Conservation (phyloP, 2,888 invertebrate genomes). For the Tetrapedia diversipes region DNA sequence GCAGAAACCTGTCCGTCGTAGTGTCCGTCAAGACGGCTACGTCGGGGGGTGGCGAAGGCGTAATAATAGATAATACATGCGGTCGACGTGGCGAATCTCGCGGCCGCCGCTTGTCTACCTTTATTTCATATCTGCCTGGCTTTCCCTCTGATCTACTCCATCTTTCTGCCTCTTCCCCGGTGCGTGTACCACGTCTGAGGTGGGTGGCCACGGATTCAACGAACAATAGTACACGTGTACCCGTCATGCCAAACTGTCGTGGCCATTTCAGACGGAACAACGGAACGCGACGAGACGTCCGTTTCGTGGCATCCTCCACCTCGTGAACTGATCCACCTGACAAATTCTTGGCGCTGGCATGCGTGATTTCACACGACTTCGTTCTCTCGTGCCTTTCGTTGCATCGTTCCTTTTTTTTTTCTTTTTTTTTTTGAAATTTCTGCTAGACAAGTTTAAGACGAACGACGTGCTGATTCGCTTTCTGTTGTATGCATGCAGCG, state of each 20-base stretch:
- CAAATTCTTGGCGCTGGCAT: constrained; percentile 13
- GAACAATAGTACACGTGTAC: constrained; percentile 78
- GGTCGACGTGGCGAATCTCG: constrained; percentile 46
- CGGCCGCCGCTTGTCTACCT: constrained; percentile 27
- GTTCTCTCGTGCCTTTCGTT: neutral
- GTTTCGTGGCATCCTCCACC: neutral
- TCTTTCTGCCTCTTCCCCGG: constrained; percentile 39
- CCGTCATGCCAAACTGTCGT: constrained; percentile 75
- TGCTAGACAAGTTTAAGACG: no score
- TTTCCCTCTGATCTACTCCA: constrained; percentile 53
- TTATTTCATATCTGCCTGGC: constrained; percentile 52
- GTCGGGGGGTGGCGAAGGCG: constrained; percentile 73
- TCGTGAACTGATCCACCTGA: constrained; percentile 29
- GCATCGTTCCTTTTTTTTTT: no score
- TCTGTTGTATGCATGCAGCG: no score
- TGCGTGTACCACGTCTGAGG: constrained; percentile 54
- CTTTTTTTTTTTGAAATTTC: no score
- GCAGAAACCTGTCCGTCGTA: constrained; percentile 62
- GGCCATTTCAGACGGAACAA: constrained; percentile 62
- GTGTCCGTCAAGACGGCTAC: constrained; percentile 66
- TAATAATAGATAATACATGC: constrained; percentile 77
- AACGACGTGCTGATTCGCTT: no score
- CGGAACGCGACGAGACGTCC: constrained; percentile 54
- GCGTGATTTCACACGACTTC: neutral
- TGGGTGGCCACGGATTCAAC: constrained; percentile 66